Evolutionary conservation across 2,888 invertebrate genomes (phyloP).

Genomic region (Drosophila kambysellisi): DNA sequence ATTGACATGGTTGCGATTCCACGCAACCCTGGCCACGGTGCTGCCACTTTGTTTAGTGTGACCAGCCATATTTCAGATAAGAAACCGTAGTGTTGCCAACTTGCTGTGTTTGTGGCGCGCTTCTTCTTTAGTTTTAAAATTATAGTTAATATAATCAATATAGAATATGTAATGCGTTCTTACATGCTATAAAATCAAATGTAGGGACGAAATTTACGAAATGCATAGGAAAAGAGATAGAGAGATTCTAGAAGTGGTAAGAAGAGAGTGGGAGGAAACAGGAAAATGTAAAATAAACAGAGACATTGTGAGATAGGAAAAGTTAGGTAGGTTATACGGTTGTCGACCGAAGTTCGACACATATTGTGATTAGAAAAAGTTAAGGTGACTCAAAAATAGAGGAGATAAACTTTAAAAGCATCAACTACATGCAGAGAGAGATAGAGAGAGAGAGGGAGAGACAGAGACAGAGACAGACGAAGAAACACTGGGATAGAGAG

Average conservation of each 20-base stretch:
- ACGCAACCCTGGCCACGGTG: constrained; percentile 29
- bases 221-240: not conserved
- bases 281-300: not conserved
- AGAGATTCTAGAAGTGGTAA: not conserved
- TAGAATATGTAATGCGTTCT: not conserved
- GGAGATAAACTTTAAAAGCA: not conserved
- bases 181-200: not conserved
- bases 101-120: not conserved
- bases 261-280: not conserved
- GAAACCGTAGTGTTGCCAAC: constrained; percentile 13
- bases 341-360: too few species aligned
- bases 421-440: too few species aligned
- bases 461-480: not conserved
- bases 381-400: too few species aligned
- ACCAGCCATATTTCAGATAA: not conserved
- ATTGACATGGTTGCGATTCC: constrained; percentile 25
- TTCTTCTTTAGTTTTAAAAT: not conserved
- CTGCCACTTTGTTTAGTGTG: constrained; percentile 31
- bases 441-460: not conserved
- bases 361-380: too few species aligned
- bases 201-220: not conserved
- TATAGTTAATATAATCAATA: not conserved
- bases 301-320: not conserved
- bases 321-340: too few species aligned
- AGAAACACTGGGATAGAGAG: not conserved